Base-by-base conservation (phyloP, 2,113 vertebrate species). In the Anolis sagrei region DNA sequence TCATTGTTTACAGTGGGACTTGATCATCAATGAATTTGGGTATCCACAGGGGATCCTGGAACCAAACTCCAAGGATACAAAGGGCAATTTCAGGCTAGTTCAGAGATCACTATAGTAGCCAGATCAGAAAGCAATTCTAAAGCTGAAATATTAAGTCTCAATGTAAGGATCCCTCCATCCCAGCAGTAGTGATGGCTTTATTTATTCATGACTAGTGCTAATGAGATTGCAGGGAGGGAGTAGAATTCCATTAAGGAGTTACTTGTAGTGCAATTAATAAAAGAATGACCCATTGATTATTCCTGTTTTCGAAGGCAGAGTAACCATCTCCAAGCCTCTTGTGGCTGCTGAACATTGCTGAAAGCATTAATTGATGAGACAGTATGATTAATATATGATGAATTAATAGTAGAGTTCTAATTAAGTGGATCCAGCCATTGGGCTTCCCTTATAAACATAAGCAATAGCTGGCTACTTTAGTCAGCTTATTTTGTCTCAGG, bases 141-240 rank as follows among this genome's bases (percentile, higher is more conserved):
- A 39, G 66, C 21, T 87, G 70, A 64, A 77, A 0, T 70, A 76
- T 88, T 39, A 90, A 90, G 78, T 49, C 44, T 85, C 87, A 82
- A 88, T 87, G 29, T 44, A 89, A 86, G 83, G 39, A 84, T 82
- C 75, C 81, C 34, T 81, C 51, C 11, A 44, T 5, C 49, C 80
- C 80, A 7, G 92, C 91, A 85, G 89, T 83, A 74, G 76, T 87
- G 83, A 36, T 84, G 69, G 10, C 83, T 91, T 93, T 89, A 91
- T 90, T 95, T 94, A 94, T 94, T 91, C 86, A 82, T 92, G 90
- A 93, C 85, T 74, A 49, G 32, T 66, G 36, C 39, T 91, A 91
- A 92, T 89, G 89, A 93, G 94, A 92, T 93, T 93, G 88, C 66
- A 92, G 79, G 84, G 86, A 93, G 89, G 86, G 82, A 93, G 80